Base-by-base conservation (phyloP, 2,113 vertebrate species). In the Corythornis madagascariensis region DNA sequence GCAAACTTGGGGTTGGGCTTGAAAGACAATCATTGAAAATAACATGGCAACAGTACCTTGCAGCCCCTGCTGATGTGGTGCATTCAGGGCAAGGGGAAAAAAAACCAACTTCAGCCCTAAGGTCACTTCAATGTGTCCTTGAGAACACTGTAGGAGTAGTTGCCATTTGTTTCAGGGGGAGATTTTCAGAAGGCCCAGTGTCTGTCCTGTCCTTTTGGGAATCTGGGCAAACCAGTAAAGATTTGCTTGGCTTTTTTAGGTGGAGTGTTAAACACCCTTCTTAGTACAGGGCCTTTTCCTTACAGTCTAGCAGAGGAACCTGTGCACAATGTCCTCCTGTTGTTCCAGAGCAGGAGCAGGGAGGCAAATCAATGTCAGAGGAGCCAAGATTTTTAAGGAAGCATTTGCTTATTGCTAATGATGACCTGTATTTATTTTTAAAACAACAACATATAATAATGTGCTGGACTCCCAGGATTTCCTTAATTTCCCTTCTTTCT, bases 371-470 rank as follows among this genome's bases (percentile, higher is more conserved):
- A 9, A 2, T 3, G 33, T 10, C 33, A 19, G 4, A 33, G 42
- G 35, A 71, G 35, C 59, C 74, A 17, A 53, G 42, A 5, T 8
- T 29, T 47, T 17, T 26, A 40, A n/a, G 66, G 42, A 35, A 33
- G 19, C 3, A 4, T 66, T 66, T 80, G 12, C 59, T 77, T 47
- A 21, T 42, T 57, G n/a, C n/a, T 40, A 6, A n/a, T 4, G 9
- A 29, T 20, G 3, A 5, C 10, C 1, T 3, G 10, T 11, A 6
- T 76, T 57, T 31, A 25, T 52, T 52, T 38, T 13, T 31, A 24
- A 53, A 28, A 29, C 4, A 8, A 13, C 25, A 50, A 28, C 1
- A 1, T 9, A 6, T 16, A 8, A n/a, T 6, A 5, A 48, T 16
- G 26, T 9, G 12, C 59, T 17, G 80, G 35, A 7, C 31, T 77